A percentile compares a stretch with the other conserved stretches of the same genome.
These are phyloP conservation scores for Poecilia latipinna DNA, from an alignment of 2,113 vertebrate genomes.

Conservation along the genomic window DNA sequence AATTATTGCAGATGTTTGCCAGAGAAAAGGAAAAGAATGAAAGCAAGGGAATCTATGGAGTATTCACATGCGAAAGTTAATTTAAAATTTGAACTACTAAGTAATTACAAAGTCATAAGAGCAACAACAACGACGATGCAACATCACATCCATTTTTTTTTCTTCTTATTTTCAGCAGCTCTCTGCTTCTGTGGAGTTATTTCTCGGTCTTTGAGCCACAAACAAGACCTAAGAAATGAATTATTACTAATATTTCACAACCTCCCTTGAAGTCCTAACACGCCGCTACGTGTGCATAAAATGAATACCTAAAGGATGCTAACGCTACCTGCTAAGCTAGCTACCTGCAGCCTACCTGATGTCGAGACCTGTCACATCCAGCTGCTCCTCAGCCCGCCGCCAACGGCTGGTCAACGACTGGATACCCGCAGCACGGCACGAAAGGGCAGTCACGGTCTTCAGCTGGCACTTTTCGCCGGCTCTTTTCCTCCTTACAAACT, in stretches of 20 bases:
- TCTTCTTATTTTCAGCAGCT: conserved; percentile 38
- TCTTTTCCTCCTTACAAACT: conserved; percentile 24
- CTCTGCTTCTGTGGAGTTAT: background rate
- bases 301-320: conserved; percentile 1
- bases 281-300: background rate
- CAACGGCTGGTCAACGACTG: background rate
- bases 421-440: conserved; percentile 5
- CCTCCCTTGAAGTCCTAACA: background rate
- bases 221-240: background rate
- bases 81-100: too few species aligned
- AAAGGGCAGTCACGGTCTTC: conserved; percentile 6
- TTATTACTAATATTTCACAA: background rate
- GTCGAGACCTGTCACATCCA: conserved; percentile 75
- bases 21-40: background rate
- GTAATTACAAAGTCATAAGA: background rate
- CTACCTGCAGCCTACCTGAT: conserved; percentile 76
- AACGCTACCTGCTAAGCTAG: conserved; percentile 56
- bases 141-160: background rate
- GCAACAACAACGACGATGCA: background rate
- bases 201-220: background rate
- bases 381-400: conserved; percentile 52
- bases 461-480: background rate
- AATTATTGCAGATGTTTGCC: background rate
- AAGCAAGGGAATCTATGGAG: too few species aligned
- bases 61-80: too few species aligned